Percentiles rank a stretch among this genome's conserved stretches.
These are phyloP conservation scores for Volucella bombylans DNA, from an alignment of 2,888 invertebrate genomes.

Conservation along the genomic window DNA sequence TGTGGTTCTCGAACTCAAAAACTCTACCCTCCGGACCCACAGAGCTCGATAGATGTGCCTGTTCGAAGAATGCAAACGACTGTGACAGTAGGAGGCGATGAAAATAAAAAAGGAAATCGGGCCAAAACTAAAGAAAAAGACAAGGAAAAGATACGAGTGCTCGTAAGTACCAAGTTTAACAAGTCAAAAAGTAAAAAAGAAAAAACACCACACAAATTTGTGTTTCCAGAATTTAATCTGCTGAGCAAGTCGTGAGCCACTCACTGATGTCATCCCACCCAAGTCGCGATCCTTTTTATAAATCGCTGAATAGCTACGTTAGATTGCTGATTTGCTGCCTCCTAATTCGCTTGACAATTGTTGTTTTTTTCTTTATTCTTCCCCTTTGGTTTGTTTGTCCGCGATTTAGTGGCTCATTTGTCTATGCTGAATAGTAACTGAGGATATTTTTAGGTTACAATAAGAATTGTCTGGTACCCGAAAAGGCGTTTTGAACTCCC, in stretches of 20 bases:
- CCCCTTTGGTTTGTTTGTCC: constrained; percentile 10
- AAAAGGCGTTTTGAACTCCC: background rate
- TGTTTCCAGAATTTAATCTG: constrained; percentile 60
- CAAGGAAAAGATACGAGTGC: constrained; percentile 59
- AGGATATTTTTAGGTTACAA: constrained; percentile 48
- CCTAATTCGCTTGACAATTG: background rate
- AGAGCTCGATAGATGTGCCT: constrained; percentile 35
- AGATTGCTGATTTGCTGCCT: constrained; percentile 47
- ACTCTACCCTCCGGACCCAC: constrained; percentile 33
- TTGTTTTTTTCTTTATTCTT: constrained; percentile 27
- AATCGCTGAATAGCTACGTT: constrained; percentile 50
- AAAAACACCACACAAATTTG: no score
- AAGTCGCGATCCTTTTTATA: constrained; percentile 8
- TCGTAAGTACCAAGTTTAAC: constrained; percentile 44
- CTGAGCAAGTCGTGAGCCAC: constrained; percentile 47
- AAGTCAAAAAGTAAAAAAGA: constrained; percentile 54
- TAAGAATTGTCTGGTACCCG: constrained; percentile 44
- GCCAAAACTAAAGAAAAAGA: constrained; percentile 48
- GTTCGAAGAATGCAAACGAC: constrained; percentile 64
- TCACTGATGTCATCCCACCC: constrained; percentile 26
- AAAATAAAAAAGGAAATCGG: constrained; percentile 25
- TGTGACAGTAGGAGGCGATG: constrained; percentile 18
- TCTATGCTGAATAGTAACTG: constrained; percentile 67
- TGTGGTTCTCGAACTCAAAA: constrained; percentile 65
- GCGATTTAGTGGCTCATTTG: constrained; percentile 53